Percentiles rank a stretch among this genome's conserved stretches.
These are phyloP conservation scores for Drosophila stalkeri DNA, from an alignment of 2,888 invertebrate genomes.

Conservation along the genomic window DNA sequence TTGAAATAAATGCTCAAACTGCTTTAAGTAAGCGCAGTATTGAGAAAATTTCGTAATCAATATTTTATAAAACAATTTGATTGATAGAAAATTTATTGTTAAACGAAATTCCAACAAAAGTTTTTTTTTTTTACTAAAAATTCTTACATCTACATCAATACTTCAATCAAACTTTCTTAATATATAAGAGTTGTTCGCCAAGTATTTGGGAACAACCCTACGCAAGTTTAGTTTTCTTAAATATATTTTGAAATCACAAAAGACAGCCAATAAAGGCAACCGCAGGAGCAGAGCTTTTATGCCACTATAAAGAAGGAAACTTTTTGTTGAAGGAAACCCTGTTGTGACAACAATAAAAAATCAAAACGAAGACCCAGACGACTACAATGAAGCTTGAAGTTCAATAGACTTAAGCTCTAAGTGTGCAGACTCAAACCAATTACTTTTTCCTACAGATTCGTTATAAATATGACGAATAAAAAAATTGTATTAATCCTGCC, in stretches of 20 bases:
- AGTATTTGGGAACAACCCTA: background rate
- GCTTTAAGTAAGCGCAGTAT: too few relatives aligned
- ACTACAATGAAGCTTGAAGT: constrained; percentile 14
- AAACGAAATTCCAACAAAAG: background rate
- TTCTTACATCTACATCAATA: too few relatives aligned
- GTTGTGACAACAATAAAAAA: background rate
- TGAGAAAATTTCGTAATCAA: too few relatives aligned
- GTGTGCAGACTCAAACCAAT: constrained; percentile 38
- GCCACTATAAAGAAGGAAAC: constrained; percentile 20
- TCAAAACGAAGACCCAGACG: background rate
- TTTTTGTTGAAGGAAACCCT: constrained; percentile 24
- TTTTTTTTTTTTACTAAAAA: too few relatives aligned
- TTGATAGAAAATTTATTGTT: too few relatives aligned
- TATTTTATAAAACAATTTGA: background rate
- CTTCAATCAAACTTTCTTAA: constrained; percentile 1
- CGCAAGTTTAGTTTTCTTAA: background rate
- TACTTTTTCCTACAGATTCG: constrained; percentile 44
- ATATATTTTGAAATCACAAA: constrained; percentile 18
- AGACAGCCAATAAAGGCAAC: constrained; percentile 11
- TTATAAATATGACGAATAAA: constrained; percentile 31
- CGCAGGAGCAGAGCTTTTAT: constrained; percentile 15
- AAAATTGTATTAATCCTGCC: constrained; percentile 10
- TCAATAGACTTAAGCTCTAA: constrained; percentile 47
- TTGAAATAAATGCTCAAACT: background rate
- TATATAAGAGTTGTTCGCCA: background rate